Conservation (phyloP, 2,888 invertebrate species). For the Hypercompe scribonia region DNA sequence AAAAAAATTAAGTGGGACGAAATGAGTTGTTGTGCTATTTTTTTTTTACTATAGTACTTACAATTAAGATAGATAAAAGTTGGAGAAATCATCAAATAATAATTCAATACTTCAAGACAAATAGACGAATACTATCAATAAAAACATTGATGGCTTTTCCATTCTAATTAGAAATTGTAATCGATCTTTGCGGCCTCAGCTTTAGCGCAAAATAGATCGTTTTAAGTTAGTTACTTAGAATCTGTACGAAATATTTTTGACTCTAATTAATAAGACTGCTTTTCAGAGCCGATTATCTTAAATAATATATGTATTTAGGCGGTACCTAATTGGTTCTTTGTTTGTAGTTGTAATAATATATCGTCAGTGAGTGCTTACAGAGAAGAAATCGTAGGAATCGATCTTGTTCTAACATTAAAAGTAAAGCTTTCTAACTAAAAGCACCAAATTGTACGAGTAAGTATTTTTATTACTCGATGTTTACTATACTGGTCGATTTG, state of each 20-base stretch:
- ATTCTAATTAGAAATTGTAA: background rate
- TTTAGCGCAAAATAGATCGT: background rate
- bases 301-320: slow-evolving; percentile 31
- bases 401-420: slow-evolving; percentile 67
- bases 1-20: too few species aligned
- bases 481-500: slow-evolving; percentile 54
- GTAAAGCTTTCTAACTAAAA: slow-evolving; percentile 59
- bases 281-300: background rate
- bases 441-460: slow-evolving; percentile 63
- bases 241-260: background rate
- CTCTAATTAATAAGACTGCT: background rate
- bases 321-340: slow-evolving; percentile 54
- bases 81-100: background rate
- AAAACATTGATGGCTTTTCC: background rate
- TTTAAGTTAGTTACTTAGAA: background rate
- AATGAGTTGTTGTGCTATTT: background rate
- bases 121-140: background rate
- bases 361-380: slow-evolving; percentile 62
- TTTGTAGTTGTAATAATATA: slow-evolving; percentile 55
- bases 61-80: background rate
- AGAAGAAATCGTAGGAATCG: slow-evolving; percentile 55
- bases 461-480: slow-evolving; percentile 65
- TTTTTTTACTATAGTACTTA: background rate
- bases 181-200: background rate
- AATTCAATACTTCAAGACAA: background rate